Percentiles rank a stretch among this genome's conserved stretches.
phyloP scores from a whole-genome alignment of 2,113 vertebrate species.

The Stegostoma tigrinum region DNA sequence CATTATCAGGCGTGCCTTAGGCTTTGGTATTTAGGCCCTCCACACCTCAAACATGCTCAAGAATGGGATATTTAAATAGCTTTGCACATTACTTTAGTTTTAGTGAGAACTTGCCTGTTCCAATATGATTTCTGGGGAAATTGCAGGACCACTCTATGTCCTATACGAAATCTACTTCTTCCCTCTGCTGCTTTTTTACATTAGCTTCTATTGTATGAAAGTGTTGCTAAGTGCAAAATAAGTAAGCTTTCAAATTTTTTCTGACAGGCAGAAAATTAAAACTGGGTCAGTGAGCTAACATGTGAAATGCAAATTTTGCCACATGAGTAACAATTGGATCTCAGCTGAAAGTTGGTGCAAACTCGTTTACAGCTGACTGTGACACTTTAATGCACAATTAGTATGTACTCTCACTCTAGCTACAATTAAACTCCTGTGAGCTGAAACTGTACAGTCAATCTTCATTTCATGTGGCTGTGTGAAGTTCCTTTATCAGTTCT shows the following conservation, averaged over 20 bases:
- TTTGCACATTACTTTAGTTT: too few species aligned
- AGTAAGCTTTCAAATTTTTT: background rate
- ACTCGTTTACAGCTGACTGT: background rate
- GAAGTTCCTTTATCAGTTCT: background rate
- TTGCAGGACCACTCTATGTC: background rate
- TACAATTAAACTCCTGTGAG: background rate
- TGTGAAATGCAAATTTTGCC: background rate
- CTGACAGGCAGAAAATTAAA: background rate
- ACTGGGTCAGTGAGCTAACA: background rate
- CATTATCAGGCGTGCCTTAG: too few species aligned
- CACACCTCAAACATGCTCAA: too few species aligned
- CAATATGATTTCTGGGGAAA: background rate
- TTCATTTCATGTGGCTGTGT: background rate
- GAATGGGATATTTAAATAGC: too few species aligned
- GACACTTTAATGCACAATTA: background rate
- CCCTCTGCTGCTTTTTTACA: background rate
- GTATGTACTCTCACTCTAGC: background rate
- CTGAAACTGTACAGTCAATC: background rate
- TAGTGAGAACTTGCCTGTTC: background rate
- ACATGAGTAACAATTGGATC: background rate
- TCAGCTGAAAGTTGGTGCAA: background rate
- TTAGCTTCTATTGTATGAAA: background rate
- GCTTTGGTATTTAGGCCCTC: too few species aligned
- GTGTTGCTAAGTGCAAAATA: background rate
- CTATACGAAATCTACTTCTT: background rate